These are phyloP conservation scores for Philhelius pedissequus DNA, from an alignment of 2,888 invertebrate genomes.

Conservation along the genomic window DNA sequence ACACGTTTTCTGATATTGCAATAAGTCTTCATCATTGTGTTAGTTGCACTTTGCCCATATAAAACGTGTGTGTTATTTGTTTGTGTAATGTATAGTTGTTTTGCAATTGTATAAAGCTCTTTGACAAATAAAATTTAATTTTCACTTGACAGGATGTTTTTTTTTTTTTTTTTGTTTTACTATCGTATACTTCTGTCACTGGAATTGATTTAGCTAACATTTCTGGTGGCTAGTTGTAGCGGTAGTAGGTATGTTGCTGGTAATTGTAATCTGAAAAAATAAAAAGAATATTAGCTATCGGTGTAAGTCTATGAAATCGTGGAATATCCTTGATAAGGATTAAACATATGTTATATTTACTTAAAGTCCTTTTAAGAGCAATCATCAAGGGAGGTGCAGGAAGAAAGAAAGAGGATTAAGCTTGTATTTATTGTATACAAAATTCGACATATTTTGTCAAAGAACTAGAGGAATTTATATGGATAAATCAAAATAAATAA, in stretches of 20 bases:
- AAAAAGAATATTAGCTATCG: neutral
- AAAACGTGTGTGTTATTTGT: constrained; percentile 49
- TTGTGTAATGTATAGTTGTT: neutral
- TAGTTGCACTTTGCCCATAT: constrained; percentile 68
- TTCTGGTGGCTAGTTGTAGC: constrained; percentile 51
- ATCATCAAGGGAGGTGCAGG: neutral
- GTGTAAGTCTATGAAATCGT: neutral
- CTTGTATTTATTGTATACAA: neutral
- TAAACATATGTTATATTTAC: constrained; percentile 31
- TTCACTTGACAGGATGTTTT: constrained; percentile 37
- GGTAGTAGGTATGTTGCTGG: constrained; percentile 59
- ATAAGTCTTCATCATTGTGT: constrained; percentile 62
- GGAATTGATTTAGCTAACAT: constrained; percentile 41
- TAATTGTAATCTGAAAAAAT: constrained; percentile 56
- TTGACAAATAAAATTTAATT: constrained; percentile 35
- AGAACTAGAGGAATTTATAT: neutral
- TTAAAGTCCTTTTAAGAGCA: constrained; percentile 49
- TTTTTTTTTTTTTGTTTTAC: no score
- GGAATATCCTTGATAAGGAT: neutral
- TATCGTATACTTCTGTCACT: constrained; percentile 61
- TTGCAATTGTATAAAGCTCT: constrained; percentile 46
- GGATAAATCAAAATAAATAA: neutral
- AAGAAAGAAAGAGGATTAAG: neutral
- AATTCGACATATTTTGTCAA: neutral
- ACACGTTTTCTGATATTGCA: constrained; percentile 65